Conservation (phyloP, 2,888 invertebrate genomes). For the Serripes groenlandicus region DNA sequence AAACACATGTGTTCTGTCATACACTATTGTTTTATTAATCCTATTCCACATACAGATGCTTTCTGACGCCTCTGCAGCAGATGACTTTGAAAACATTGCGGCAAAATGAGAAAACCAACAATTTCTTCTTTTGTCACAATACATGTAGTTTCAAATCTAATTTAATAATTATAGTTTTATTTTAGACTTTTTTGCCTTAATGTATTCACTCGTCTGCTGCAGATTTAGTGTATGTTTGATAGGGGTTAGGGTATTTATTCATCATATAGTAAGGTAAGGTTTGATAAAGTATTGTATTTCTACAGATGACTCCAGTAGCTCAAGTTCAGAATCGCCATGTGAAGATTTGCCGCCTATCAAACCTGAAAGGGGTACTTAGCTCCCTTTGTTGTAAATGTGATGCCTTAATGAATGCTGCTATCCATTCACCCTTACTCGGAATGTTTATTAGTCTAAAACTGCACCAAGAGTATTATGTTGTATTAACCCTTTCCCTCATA, state of each 20-base stretch:
- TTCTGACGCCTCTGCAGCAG: neutral
- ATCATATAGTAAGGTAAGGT: no score
- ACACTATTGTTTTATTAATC: neutral
- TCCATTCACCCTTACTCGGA: constrained; percentile 15
- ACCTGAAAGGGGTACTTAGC: constrained; percentile 66
- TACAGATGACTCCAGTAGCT: constrained; percentile 71
- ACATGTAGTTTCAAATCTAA: no score
- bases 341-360: constrained; percentile 58
- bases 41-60: neutral
- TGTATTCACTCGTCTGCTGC: no score
- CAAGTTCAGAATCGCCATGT: constrained; percentile 68
- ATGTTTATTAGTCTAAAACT: no score
- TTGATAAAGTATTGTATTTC: constrained; percentile 55
- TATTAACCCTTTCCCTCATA: no score
- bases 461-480: no score
- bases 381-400: constrained; percentile 30
- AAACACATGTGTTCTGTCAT: no score
- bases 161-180: no score
- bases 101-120: neutral
- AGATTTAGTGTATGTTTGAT: no score
- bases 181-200: no score
- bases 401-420: constrained; percentile 11
- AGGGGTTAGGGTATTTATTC: no score
- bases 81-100: neutral
- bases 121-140: constrained; percentile 9